These are phyloP conservation scores for Hydropsyche tenuis DNA, from an alignment of 1,140 invertebrate species.

Conservation along the genomic window DNA sequence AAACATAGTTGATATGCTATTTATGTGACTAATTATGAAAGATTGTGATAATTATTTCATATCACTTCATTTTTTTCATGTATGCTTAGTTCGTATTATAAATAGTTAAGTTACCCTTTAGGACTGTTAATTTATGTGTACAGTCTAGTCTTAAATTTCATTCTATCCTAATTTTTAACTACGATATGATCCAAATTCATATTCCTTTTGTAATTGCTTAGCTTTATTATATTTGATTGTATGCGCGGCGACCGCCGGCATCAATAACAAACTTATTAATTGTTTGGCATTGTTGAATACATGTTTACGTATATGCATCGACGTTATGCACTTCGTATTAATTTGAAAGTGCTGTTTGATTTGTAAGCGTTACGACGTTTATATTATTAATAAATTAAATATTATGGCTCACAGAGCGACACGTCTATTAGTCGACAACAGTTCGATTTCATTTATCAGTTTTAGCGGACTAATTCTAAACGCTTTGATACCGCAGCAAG, in stretches of 20 bases:
- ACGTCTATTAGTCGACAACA: too few species aligned
- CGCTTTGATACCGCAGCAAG: too few species aligned
- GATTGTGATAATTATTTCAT: conserved; percentile 37
- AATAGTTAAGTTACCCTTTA: conserved; percentile 46
- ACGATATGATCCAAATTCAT: conserved; percentile 30
- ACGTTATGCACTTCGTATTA: background rate
- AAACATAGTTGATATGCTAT: background rate
- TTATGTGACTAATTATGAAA: conserved; percentile 20
- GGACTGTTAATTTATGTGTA: conserved; percentile 53
- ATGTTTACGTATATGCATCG: conserved; percentile 9
- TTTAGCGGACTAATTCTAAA: too few species aligned
- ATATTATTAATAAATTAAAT: too few species aligned
- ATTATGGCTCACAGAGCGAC: too few species aligned
- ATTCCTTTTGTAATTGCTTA: conserved; percentile 32
- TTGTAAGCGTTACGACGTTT: too few species aligned
- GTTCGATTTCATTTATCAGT: too few species aligned
- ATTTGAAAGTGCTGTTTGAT: too few species aligned
- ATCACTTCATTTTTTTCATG: conserved; percentile 21
- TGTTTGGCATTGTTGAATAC: background rate
- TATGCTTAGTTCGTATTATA: conserved; percentile 17
- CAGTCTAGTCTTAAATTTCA: conserved; percentile 61
- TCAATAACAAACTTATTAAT: too few species aligned
- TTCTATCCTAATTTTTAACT: conserved; percentile 32
- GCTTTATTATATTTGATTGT: conserved; percentile 13
- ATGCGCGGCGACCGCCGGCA: background rate